Percentiles rank a stretch among this genome's conserved stretches.
phyloP scores from a whole-genome alignment of 2,797 vertebrate species.

The Periophthalmus magnuspinnatus region DNA sequence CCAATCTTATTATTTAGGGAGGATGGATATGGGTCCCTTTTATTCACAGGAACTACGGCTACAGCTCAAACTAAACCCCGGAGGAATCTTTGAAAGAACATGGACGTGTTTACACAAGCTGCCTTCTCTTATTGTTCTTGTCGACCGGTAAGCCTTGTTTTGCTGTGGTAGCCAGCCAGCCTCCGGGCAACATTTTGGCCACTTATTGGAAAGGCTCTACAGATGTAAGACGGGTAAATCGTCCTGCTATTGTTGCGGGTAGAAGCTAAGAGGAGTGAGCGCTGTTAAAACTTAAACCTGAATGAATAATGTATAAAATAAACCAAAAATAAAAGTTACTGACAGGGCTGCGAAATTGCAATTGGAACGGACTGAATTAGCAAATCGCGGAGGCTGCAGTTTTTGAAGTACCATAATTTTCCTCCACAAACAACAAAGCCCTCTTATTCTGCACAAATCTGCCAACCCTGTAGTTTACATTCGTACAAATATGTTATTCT shows the following conservation, averaged over 20 bases:
- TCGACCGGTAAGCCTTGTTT: slow-evolving; percentile 44
- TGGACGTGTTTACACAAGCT: slow-evolving; percentile 63
- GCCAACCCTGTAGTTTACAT: no score
- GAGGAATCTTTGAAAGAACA: slow-evolving; percentile 56
- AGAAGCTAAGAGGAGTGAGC: neutral
- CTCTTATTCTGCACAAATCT: no score
- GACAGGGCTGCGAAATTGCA: no score
- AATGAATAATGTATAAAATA: neutral
- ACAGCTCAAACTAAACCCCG: slow-evolving; percentile 43
- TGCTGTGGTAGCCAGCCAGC: slow-evolving; percentile 44
- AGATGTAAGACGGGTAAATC: slow-evolving; percentile 23
- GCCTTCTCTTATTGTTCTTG: slow-evolving; percentile 57
- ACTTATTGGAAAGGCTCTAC: slow-evolving; percentile 61
- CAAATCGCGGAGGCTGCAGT: no score
- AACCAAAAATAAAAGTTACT: neutral
- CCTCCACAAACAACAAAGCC: no score
- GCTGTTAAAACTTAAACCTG: neutral
- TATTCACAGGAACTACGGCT: slow-evolving; percentile 55
- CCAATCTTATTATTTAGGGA: slow-evolving; percentile 56
- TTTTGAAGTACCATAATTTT: no score
- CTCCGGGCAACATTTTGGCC: slow-evolving; percentile 44
- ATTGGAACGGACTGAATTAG: no score
- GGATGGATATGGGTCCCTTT: slow-evolving; percentile 52
- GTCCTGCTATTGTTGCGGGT: slow-evolving; percentile 6
- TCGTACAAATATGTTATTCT: no score